Conservation (phyloP, 1,140 invertebrate genomes). For the Philopotamus ludificatus region DNA sequence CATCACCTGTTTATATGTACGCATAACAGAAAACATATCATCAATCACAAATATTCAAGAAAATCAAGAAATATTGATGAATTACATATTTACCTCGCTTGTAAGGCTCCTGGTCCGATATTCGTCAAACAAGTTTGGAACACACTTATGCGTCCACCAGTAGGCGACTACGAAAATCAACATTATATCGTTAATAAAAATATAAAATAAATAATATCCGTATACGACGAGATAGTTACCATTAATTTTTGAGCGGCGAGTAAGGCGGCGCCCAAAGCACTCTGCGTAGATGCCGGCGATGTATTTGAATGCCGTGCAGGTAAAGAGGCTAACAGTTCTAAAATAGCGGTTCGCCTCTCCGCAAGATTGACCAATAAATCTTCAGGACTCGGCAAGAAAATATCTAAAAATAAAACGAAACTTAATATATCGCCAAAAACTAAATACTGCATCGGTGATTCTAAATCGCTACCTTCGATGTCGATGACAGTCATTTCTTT, state of each 20-base stretch:
- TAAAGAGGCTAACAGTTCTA: constrained; percentile 77
- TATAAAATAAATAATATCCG: constrained; percentile 9
- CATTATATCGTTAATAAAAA: not conserved
- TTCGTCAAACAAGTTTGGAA: constrained; percentile 92
- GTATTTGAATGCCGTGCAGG: constrained; percentile 75
- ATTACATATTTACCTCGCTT: constrained; percentile 56
- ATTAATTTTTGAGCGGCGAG: constrained; percentile 91
- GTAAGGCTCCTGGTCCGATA: constrained; percentile 83
- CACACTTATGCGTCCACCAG: constrained; percentile 92
- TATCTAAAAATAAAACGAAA: constrained; percentile 63
- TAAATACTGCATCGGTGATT: too few species aligned
- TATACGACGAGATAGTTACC: constrained; percentile 53
- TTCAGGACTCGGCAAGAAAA: constrained; percentile 86
- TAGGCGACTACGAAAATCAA: constrained; percentile 63
- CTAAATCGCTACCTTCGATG: constrained; percentile 74
- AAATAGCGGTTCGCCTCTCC: constrained; percentile 77
- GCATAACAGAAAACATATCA: too few species aligned
- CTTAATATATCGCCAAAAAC: too few species aligned
- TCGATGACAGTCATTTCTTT: constrained; percentile 92
- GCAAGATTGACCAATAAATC: constrained; percentile 91
- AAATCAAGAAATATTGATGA: too few species aligned
- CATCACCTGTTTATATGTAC: too few species aligned
- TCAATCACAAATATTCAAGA: too few species aligned
- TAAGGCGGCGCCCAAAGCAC: constrained; percentile 88
- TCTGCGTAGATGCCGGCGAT: constrained; percentile 71